phyloP scores from a whole-genome alignment of 2,113 vertebrate species.

The Psittacara wagleri region DNA sequence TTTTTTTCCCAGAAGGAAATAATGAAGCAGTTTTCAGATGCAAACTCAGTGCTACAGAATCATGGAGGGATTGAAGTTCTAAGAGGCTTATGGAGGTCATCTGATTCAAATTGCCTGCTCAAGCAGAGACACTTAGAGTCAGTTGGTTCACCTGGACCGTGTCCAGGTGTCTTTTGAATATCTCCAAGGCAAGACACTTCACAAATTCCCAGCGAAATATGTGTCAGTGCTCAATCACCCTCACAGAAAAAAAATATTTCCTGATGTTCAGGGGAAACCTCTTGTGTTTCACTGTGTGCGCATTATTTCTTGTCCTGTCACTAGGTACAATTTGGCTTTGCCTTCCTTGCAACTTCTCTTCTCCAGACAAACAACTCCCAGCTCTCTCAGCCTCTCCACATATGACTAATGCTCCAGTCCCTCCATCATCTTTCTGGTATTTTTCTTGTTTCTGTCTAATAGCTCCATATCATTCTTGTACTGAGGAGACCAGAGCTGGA shows the following conservation, averaged over 20 bases:
- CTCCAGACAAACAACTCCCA: not conserved
- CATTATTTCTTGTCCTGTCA: not conserved
- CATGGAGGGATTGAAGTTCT: not conserved
- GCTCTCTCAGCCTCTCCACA: not conserved
- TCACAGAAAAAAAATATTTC: not conserved
- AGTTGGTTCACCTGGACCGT: rapidly evolving
- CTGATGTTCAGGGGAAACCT: not conserved
- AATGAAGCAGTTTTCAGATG: not conserved
- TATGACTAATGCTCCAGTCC: not conserved
- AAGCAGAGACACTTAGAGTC: not conserved
- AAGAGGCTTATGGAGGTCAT: not conserved
- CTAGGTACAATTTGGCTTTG: not conserved
- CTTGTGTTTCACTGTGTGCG: not conserved
- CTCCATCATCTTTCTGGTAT: not conserved
- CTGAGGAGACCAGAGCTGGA: not conserved
- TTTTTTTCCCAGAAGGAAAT: not conserved
- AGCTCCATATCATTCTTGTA: too few relatives aligned
- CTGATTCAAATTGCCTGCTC: not conserved
- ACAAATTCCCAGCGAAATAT: not conserved
- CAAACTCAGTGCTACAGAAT: not conserved
- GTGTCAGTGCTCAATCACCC: not conserved
- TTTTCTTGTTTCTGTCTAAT: too few relatives aligned
- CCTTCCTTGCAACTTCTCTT: not conserved
- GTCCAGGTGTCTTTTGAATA: too few relatives aligned
- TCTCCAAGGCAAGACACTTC: not conserved